phyloP scores from a whole-genome alignment of 2,797 vertebrate genomes.

The Chaenodraco wilsoni region DNA sequence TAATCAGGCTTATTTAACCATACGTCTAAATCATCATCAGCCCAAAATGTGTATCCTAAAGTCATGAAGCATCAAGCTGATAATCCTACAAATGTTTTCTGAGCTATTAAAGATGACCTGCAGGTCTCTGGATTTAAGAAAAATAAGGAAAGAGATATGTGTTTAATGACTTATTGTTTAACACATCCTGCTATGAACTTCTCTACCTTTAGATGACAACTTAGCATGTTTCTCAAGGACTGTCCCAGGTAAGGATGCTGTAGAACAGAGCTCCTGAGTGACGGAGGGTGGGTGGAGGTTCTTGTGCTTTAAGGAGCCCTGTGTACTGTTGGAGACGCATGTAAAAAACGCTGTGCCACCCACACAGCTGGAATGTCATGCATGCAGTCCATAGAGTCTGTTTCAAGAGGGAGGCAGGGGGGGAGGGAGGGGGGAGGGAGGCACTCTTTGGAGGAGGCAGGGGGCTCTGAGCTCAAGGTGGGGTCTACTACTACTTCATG shows the following conservation, averaged over 20 bases:
- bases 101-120: neutral
- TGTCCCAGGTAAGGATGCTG: conserved; percentile 23
- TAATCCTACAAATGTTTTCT: neutral
- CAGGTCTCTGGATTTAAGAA: conserved; percentile 9
- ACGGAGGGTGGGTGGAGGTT: conserved; percentile 49
- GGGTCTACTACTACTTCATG: conserved; percentile 62
- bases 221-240: conserved; percentile 6
- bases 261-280: conserved; percentile 9
- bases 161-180: conserved; percentile 32
- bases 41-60: neutral
- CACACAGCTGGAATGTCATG: conserved; percentile 93
- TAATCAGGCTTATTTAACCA: neutral
- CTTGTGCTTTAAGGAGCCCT: conserved; percentile 68
- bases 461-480: conserved; percentile 65
- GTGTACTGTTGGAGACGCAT: conserved; percentile 84
- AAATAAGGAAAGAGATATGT: neutral
- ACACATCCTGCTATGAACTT: conserved; percentile 24
- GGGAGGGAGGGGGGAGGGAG: conserved; percentile 35
- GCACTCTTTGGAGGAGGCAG: conserved; percentile 58
- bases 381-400: conserved; percentile 89
- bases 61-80: neutral
- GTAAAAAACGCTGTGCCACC: conserved; percentile 88
- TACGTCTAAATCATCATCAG: neutral
- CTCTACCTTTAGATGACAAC: conserved; percentile 10
- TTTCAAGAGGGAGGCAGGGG: conserved; percentile 72